Evolutionary conservation across 2,113 vertebrate genomes (phyloP).

Genomic region (Osmerus eperlanus): DNA sequence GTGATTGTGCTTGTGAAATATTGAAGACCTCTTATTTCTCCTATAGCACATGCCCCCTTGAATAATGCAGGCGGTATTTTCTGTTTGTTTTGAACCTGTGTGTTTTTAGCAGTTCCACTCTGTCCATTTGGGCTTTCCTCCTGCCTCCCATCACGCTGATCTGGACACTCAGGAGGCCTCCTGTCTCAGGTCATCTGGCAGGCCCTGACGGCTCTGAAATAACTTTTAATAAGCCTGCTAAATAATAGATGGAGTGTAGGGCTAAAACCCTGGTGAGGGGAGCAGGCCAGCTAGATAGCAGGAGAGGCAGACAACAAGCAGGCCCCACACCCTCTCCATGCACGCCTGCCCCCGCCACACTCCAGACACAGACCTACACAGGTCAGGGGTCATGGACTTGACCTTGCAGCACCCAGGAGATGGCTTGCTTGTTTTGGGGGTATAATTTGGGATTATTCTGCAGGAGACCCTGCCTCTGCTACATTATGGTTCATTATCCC

Average conservation of each 20-base stretch:
- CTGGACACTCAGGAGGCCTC: slow-evolving; percentile 67
- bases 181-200: slow-evolving; percentile 72
- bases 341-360: slow-evolving; percentile 42
- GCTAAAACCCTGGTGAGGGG: slow-evolving; percentile 69
- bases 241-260: slow-evolving; percentile 76
- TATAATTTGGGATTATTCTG: slow-evolving; percentile 73
- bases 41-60: slow-evolving; percentile 62
- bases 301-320: slow-evolving; percentile 58
- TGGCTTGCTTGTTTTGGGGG: slow-evolving; percentile 63
- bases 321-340: slow-evolving; percentile 43
- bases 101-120: slow-evolving; percentile 67
- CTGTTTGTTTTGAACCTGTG: slow-evolving; percentile 70
- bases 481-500: slow-evolving; percentile 69
- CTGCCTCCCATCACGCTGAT: slow-evolving; percentile 49
- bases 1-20: slow-evolving; percentile 66
- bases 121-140: slow-evolving; percentile 68
- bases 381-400: slow-evolving; percentile 78
- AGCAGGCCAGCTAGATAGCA: slow-evolving; percentile 29
- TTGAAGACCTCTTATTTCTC: slow-evolving; percentile 68
- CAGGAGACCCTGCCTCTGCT: slow-evolving; percentile 56
- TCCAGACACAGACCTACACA: slow-evolving; percentile 65
- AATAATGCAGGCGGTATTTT: slow-evolving; percentile 72
- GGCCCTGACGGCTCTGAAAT: slow-evolving; percentile 75
- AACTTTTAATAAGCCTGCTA: slow-evolving; percentile 81
- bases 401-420: slow-evolving; percentile 72